Conservation (phyloP, 2,113 vertebrate species). For the Saccopteryx bilineata region DNA sequence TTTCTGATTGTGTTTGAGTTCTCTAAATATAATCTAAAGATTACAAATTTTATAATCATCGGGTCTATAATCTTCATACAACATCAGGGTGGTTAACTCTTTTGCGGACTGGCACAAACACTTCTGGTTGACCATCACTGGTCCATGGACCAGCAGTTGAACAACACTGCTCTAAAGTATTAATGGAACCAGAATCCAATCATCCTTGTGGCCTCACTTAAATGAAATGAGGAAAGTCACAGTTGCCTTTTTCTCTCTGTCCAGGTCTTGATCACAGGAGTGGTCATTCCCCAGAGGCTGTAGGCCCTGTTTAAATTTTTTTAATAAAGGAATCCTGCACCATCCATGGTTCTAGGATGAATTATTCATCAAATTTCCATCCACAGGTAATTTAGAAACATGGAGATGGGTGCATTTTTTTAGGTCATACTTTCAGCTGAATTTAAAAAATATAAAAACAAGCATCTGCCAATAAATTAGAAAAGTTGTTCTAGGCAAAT, state of each 20-base stretch:
- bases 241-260: background rate
- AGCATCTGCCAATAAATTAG: background rate
- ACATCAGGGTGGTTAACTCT: too few relatives aligned
- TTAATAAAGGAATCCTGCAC: background rate
- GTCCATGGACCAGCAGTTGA: too few relatives aligned
- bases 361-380: background rate
- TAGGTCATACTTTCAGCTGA: constrained; percentile 22
- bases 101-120: too few relatives aligned
- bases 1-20: background rate
- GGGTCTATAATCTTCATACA: too few relatives aligned
- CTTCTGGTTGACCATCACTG: too few relatives aligned
- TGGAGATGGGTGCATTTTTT: background rate
- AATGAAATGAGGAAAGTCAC: background rate
- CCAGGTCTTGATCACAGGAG: background rate
- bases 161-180: background rate
- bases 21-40: background rate
- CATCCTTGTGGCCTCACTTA: background rate
- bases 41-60: too few relatives aligned
- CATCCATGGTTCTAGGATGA: background rate
- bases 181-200: background rate
- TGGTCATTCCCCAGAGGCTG: background rate
- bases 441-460: background rate
- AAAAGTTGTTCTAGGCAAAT: background rate
- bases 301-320: background rate
- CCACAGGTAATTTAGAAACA: background rate